Evolutionary conservation across 2,797 vertebrate genomes (phyloP), one percentile per base, ranked within the genome.

Genomic region (Leuciscus waleckii): DNA sequence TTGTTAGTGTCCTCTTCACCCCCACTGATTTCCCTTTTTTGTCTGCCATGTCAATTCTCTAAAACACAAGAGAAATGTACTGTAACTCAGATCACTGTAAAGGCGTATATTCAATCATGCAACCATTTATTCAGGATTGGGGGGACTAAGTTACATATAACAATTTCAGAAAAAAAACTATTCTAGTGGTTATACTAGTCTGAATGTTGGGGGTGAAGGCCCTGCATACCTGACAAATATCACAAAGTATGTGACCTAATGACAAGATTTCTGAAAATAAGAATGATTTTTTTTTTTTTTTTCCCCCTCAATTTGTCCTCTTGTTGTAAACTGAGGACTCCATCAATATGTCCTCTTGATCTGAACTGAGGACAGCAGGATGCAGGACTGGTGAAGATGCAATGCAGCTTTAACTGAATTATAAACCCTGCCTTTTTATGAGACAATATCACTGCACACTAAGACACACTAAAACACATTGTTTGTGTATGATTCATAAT

Each of bases 31-130:
- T 96, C 82, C 94, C 93, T 83, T 96, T 96, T 93, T 92, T 94
- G 85, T 96, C 95, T 83, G 96, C 94, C 96, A 96, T 96, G 70
- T 90, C 95, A 90, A 88, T 85, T 86, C 93, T 93, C n/a, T 90
- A 87, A 83, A 51, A 81, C 80, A 81, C 74, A 43, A 80, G 21
- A 82, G 7, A 32, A 49, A 67, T 29, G 7, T 79, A 35, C 17
- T 23, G 29, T 41, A 39, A 69, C 17, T 63, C 71, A 7, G 41
- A 71, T 14, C n/a, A 56, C 23, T 26, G 54, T 3, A 71, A 13
- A 8, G 35, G 0, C 2, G 9, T 63, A 11, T 41, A 84, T 49
- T 35, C 23, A 65, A n/a, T n/a, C 29, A 26, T 13, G 17, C 8
- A 49, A 37, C 32, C 35, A 49, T 43, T 43, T 63, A 49, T 76